Evolutionary conservation across 2,113 vertebrate species (phyloP).

Genomic region (Cheirogaleus medius): DNA sequence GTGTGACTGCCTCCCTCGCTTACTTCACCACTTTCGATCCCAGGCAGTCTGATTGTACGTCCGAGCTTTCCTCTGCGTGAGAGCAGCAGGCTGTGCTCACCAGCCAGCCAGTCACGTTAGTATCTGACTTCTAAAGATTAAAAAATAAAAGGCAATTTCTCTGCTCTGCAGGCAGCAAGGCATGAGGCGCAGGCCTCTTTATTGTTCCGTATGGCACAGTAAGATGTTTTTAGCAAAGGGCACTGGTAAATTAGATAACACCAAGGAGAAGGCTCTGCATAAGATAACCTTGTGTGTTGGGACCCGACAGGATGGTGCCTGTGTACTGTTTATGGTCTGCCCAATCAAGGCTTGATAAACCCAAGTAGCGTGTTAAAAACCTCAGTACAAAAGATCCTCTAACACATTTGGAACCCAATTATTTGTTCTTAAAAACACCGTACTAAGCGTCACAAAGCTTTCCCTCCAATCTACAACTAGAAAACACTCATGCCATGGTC

Average conservation of each 20-base stretch:
- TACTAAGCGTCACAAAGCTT: slow-evolving; percentile 83
- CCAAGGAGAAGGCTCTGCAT: slow-evolving; percentile 49
- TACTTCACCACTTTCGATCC: slow-evolving; percentile 30
- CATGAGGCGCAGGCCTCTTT: slow-evolving; percentile 62
- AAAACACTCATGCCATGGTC: slow-evolving; percentile 86
- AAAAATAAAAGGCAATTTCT: slow-evolving; percentile 62
- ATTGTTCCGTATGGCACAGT: slow-evolving; percentile 74
- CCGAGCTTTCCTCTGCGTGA: slow-evolving; percentile 14
- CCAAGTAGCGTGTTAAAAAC: slow-evolving; percentile 73
- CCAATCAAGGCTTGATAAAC: slow-evolving; percentile 70
- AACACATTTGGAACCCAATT: slow-evolving; percentile 82
- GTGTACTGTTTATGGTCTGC: slow-evolving; percentile 71
- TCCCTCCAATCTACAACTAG: slow-evolving; percentile 84
- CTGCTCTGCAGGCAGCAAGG: slow-evolving; percentile 80
- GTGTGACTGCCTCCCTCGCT: not conserved
- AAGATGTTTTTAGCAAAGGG: slow-evolving; percentile 65
- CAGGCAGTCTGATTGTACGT: not conserved
- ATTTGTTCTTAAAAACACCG: slow-evolving; percentile 80
- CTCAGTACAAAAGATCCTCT: slow-evolving; percentile 82
- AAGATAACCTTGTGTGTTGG: slow-evolving; percentile 7
- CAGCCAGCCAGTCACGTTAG: slow-evolving; percentile 64
- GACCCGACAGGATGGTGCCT: slow-evolving; percentile 61
- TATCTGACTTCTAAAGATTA: slow-evolving; percentile 69
- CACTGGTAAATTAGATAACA: slow-evolving; percentile 54
- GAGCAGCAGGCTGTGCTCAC: slow-evolving; percentile 62